These are phyloP conservation scores for Riparia riparia DNA, from an alignment of 2,113 vertebrate species.

Conservation along the genomic window DNA sequence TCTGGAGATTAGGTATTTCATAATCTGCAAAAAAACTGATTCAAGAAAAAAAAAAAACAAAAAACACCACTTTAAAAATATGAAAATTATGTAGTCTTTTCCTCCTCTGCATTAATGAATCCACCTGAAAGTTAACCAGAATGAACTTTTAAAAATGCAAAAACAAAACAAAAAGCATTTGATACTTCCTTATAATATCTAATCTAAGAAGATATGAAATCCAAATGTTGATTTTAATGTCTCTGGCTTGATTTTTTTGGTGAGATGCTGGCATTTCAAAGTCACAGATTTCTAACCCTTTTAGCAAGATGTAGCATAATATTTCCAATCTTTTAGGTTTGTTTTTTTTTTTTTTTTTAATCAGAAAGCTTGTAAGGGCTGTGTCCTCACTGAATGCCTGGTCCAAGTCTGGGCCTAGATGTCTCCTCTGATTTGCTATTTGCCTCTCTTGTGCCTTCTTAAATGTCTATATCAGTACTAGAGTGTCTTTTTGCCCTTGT, in stretches of 20 bases:
- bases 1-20: conserved; percentile 79
- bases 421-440: background rate
- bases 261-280: background rate
- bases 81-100: background rate
- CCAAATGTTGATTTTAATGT: background rate
- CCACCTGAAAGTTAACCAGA: background rate
- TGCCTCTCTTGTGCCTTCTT: background rate
- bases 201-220: background rate
- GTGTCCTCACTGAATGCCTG: background rate
- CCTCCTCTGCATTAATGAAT: background rate
- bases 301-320: background rate
- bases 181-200: background rate
- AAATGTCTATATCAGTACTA: background rate
- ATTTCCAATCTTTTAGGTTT: background rate
- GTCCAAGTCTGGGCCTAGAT: background rate
- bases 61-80: too few species aligned
- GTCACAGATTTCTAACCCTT: background rate
- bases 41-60: background rate
- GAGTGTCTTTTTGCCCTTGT: background rate
- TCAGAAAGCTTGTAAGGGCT: background rate
- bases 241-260: background rate
- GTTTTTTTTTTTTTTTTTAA: background rate
- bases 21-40: conserved; percentile 81
- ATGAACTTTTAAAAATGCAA: background rate
- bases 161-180: background rate